Evolutionary conservation across 2,797 vertebrate genomes (phyloP).

Genomic region (Dendrocincla tyrannina): DNA sequence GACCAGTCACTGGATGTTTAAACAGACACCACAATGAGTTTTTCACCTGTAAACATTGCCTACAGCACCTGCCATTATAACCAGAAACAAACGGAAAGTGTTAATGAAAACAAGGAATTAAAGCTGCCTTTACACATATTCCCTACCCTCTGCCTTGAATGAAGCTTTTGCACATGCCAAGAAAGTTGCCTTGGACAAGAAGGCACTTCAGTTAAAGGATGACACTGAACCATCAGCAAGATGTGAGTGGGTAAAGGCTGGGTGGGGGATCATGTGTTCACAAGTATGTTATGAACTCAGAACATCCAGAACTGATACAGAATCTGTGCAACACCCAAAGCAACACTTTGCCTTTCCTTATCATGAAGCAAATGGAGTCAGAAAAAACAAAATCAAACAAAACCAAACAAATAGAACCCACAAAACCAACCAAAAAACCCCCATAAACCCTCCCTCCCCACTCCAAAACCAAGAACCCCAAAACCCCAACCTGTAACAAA

Average conservation of each 20-base stretch:
- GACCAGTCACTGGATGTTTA: neutral
- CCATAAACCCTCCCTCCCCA: no score
- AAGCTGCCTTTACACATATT: neutral
- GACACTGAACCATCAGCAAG: neutral
- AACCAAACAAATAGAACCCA: neutral
- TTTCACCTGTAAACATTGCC: neutral
- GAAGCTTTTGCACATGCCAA: accelerated
- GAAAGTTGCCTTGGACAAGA: neutral
- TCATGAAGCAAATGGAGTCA: neutral
- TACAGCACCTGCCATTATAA: neutral
- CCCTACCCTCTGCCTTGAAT: neutral
- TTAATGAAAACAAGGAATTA: neutral
- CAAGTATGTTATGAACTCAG: neutral
- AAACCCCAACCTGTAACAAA: neutral
- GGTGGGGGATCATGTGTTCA: accelerated
- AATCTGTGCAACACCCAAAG: neutral
- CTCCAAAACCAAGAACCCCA: neutral
- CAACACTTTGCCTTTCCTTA: neutral
- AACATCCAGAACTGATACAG: neutral
- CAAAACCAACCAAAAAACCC: neutral
- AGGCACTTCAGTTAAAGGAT: neutral
- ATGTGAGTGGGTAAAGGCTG: neutral
- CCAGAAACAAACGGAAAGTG: neutral
- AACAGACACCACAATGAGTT: neutral
- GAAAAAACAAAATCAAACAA: neutral